phyloP scores from a whole-genome alignment of 2,888 invertebrate genomes.

The Pemphredon lugubris region DNA sequence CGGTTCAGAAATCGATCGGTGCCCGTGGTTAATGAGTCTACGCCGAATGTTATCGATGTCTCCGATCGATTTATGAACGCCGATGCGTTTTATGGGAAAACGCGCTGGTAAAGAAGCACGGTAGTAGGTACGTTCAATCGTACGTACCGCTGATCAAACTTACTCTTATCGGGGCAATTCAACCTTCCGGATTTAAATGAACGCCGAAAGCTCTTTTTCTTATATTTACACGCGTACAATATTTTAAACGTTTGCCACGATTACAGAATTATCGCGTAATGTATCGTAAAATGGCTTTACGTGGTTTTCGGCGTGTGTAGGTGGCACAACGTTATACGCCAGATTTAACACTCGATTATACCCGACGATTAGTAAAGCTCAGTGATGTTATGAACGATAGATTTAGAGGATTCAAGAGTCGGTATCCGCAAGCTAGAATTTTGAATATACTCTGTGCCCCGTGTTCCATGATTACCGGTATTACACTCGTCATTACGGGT shows the following conservation, averaged over 20 bases:
- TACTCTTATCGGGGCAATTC: too few species aligned
- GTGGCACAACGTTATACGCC: not conserved
- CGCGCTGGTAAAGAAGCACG: too few species aligned
- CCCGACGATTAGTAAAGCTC: conserved; percentile 53
- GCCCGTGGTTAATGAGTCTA: conserved; percentile 62
- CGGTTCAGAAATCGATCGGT: conserved; percentile 52
- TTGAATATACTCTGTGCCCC: conserved; percentile 35
- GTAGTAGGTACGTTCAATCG: too few species aligned
- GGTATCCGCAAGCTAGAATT: conserved; percentile 50
- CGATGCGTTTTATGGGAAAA: not conserved
- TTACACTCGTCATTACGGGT: conserved; percentile 41
- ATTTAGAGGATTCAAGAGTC: conserved; percentile 56
- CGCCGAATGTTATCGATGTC: conserved; percentile 58
- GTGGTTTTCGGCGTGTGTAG: too few species aligned
- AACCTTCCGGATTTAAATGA: too few species aligned
- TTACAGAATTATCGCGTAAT: too few species aligned
- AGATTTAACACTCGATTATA: conserved; percentile 53
- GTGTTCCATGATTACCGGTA: conserved; percentile 35
- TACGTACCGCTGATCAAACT: too few species aligned
- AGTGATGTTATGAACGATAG: conserved; percentile 51
- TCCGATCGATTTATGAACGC: conserved; percentile 54
- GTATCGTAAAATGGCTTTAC: not conserved
- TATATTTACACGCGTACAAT: too few species aligned
- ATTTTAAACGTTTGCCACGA: too few species aligned
- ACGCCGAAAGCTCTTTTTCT: too few species aligned